These are phyloP conservation scores for Dicrostonyx torquatus DNA, from an alignment of 2,797 vertebrate species.

Conservation along the genomic window DNA sequence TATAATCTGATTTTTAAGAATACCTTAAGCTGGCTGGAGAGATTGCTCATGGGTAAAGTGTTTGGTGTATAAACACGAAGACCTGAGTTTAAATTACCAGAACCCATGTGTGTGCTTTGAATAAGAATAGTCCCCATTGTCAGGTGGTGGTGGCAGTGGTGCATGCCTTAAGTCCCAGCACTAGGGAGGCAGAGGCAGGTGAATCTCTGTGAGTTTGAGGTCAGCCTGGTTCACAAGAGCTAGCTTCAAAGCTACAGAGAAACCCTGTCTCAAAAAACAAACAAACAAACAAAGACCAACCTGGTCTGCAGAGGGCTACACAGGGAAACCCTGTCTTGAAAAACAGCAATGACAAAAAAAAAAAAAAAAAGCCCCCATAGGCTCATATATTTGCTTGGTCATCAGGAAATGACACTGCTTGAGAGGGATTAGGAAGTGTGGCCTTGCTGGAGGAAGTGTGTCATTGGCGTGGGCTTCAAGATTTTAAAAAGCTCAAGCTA, in stretches of 20 bases:
- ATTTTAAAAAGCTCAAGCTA: not conserved
- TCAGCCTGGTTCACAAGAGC: too few relatives aligned
- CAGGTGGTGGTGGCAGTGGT: not conserved
- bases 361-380: not conserved
- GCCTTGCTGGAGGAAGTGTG: not conserved
- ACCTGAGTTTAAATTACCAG: not conserved
- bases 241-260: too few relatives aligned
- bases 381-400: not conserved
- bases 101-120: not conserved
- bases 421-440: not conserved
- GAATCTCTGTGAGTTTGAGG: too few relatives aligned
- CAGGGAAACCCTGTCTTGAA: not conserved
- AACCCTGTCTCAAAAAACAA: too few relatives aligned
- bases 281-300: not conserved
- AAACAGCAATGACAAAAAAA: not conserved
- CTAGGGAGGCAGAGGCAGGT: not conserved
- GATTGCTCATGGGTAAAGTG: not conserved
- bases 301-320: not conserved
- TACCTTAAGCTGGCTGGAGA: not conserved
- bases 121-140: not conserved
- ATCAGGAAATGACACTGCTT: not conserved
- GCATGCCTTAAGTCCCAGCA: fast-evolving
- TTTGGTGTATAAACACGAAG: not conserved
- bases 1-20: not conserved
- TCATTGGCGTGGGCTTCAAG: not conserved